Conservation (phyloP, 2,113 vertebrate species). For the Brachypodius melanocephalos region DNA sequence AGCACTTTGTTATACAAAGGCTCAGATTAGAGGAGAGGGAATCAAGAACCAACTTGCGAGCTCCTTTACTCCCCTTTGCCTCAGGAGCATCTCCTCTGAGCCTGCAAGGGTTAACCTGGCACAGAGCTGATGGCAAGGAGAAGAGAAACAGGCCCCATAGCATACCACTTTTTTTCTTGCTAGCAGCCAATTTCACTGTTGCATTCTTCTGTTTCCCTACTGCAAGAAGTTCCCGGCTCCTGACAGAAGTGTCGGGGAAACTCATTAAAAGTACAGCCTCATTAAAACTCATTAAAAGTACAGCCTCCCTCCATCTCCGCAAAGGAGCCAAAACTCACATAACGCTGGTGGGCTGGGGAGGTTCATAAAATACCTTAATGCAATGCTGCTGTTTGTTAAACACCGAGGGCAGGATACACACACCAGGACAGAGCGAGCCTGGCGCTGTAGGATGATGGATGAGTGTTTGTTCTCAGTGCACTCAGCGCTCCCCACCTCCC, state of each 20-base stretch:
- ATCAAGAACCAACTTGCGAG: neutral
- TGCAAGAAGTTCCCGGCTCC: neutral
- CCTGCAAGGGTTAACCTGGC: conserved; percentile 1
- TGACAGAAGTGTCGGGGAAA: neutral
- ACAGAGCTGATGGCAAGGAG: neutral
- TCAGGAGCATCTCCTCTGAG: neutral
- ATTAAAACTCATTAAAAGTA: neutral
- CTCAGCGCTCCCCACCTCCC: neutral
- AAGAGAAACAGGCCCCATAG: neutral
- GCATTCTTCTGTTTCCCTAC: neutral
- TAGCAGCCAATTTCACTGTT: neutral
- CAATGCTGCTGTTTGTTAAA: neutral
- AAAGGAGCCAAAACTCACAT: neutral
- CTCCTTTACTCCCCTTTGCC: neutral
- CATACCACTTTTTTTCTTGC: neutral
- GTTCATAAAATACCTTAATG: neutral
- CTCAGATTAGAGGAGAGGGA: neutral
- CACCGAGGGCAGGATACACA: neutral
- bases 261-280: neutral
- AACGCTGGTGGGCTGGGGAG: neutral
- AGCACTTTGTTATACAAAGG: conserved; percentile 2
- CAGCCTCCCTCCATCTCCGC: neutral
- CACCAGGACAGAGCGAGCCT: neutral
- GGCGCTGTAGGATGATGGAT: neutral
- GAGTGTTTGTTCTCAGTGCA: neutral